phyloP scores from a whole-genome alignment of 2,888 invertebrate species.

The Drosophila affinis region DNA sequence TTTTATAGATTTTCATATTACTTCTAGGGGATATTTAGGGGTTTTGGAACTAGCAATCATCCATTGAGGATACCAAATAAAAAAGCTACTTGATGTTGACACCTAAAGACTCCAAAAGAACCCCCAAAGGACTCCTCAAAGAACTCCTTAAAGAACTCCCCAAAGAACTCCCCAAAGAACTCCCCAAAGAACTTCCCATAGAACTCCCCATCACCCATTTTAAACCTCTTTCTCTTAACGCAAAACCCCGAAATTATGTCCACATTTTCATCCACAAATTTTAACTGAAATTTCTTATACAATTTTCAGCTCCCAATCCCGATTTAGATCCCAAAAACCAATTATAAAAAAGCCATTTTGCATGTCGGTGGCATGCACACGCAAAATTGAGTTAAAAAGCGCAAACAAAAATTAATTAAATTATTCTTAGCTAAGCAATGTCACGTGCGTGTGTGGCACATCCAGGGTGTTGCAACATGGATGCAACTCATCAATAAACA shows the following conservation, averaged over 20 bases:
- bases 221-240: no score
- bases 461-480: not conserved
- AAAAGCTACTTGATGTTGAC: no score
- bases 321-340: conserved; percentile 31
- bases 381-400: conserved; percentile 48
- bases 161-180: no score
- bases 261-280: not conserved
- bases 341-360: conserved; percentile 58
- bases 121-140: no score
- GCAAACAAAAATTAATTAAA: conserved; percentile 62
- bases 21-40: no score
- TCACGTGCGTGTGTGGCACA: conserved; percentile 34
- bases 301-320: conserved; percentile 23
- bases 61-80: no score
- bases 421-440: conserved; percentile 61
- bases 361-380: conserved; percentile 50
- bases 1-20: no score
- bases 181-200: no score
- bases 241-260: not conserved
- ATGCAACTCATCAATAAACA: conserved; percentile 66
- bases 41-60: no score
- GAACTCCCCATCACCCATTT: no score
- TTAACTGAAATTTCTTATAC: not conserved
- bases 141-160: no score
- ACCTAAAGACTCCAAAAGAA: no score